Evolutionary conservation across 1,140 invertebrate species (phyloP), one percentile per base, ranked within the genome.

Genomic region (Zaprionus capensis): DNA sequence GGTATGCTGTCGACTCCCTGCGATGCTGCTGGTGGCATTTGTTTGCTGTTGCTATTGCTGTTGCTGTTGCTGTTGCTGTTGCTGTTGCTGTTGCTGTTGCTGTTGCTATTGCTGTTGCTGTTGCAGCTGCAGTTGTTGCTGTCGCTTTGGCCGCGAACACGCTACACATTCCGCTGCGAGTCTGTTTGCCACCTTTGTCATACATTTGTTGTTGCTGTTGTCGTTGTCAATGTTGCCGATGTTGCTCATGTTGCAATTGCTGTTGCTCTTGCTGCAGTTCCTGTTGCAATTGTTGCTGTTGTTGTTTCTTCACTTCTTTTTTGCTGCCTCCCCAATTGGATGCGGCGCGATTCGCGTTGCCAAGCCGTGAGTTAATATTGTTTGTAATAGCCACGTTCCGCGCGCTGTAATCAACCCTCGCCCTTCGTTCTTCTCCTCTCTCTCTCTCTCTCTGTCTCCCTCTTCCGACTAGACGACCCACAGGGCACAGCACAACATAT

Each of bases 321-420:
- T 22, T 58, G 56, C 46, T 64, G 24, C 11, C 31, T 51, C 15
- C 31, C 72, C 72, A 88, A 88, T 87, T 76, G 77, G 77, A 82
- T 73, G 69, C 70, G 82, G 69, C 67, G 62, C 79, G 73, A 81
- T 81, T 81, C 76, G 69, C 79, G 66, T 63, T 62, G 66, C 61
- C 77, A 66, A 63, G 58, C 75, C 61, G 26, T 51, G 67, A 83
- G 77, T 76, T 87, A 87, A 87, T 80, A 80, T 83, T 82, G 77
- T 77, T 80, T 72, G 84, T 87, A 87, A 87, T 87, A 82, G 83
- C 83, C 80, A 83, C 84, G 83, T 82, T 87, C 71, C 77, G 61
- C 53, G 67, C 64, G 76, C 80, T 82, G 65, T 74, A 82, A 82
- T 86, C 82, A 85, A 72, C 44, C 57, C n/a, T 41, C 46, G 17